phyloP scores from a whole-genome alignment of 1,140 invertebrate genomes.

The Dendroctonus valens region DNA sequence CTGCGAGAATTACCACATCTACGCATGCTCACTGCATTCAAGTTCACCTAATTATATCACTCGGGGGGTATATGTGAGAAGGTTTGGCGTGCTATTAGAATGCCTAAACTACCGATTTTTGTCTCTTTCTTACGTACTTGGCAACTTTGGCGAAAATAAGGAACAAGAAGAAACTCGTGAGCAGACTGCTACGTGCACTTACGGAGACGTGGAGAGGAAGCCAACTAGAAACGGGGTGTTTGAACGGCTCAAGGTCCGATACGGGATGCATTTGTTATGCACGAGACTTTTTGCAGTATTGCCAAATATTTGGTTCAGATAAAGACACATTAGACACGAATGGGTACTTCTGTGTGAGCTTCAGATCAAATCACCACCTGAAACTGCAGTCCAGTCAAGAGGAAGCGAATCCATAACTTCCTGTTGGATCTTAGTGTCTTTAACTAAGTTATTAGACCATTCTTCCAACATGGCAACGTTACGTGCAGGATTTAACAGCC shows the following conservation, averaged over 20 bases:
- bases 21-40: conserved; percentile 10
- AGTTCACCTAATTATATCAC: conserved; percentile 23
- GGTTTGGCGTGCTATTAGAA: neutral
- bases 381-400: no score
- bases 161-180: neutral
- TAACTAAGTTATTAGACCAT: no score
- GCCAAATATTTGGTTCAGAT: conserved; percentile 2
- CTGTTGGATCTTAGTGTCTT: no score
- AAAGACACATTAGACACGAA: no score
- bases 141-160: neutral
- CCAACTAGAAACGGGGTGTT: conserved; percentile 18
- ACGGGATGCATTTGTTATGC: conserved; percentile 22
- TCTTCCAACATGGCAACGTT: conserved; percentile 10
- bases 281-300: conserved; percentile 18
- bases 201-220: conserved; percentile 6
- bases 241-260: conserved; percentile 27
- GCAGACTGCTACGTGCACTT: neutral
- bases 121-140: conserved; percentile 1
- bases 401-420: no score
- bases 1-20: conserved; percentile 8
- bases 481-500: conserved; percentile 5
- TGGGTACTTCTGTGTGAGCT: no score
- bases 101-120: neutral
- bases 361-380: no score
- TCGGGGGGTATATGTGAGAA: neutral